Conservation (phyloP, 2,888 invertebrate genomes). For the Disparrhopalites patrizii region DNA sequence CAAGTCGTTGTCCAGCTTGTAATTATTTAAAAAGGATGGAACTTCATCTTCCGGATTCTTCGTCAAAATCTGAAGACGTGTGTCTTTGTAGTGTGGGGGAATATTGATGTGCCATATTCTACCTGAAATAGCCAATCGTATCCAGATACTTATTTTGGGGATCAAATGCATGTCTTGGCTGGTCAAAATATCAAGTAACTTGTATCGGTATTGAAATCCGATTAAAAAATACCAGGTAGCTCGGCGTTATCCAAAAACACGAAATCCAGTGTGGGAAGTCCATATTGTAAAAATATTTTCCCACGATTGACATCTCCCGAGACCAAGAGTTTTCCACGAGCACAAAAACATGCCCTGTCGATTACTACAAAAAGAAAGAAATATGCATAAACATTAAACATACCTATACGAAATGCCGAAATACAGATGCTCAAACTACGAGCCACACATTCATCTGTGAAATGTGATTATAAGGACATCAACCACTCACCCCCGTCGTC, state of each 20-base stretch:
- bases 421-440: background rate
- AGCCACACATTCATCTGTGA: background rate
- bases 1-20: slow-evolving; percentile 36
- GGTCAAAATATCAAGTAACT: background rate
- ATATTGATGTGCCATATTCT: slow-evolving; percentile 36
- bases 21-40: slow-evolving; percentile 39
- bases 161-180: background rate
- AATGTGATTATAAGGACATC: background rate
- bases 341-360: slow-evolving; percentile 35
- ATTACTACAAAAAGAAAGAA: slow-evolving; percentile 34
- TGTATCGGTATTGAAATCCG: background rate
- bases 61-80: slow-evolving; percentile 39
- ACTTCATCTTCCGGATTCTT: slow-evolving; percentile 29
- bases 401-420: no score
- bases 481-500: slow-evolving; percentile 24
- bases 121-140: no score
- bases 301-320: slow-evolving; percentile 35
- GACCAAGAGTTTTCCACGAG: slow-evolving; percentile 39
- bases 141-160: background rate
- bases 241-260: slow-evolving; percentile 33
- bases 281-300: slow-evolving; percentile 40
- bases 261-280: slow-evolving; percentile 42
- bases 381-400: no score
- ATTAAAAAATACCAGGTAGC: background rate
- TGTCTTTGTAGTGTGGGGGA: slow-evolving; percentile 39